Evolutionary conservation across 2,888 invertebrate species (phyloP), one percentile per base, ranked within the genome.

Genomic region (Mesorhabditis spiculigera): DNA sequence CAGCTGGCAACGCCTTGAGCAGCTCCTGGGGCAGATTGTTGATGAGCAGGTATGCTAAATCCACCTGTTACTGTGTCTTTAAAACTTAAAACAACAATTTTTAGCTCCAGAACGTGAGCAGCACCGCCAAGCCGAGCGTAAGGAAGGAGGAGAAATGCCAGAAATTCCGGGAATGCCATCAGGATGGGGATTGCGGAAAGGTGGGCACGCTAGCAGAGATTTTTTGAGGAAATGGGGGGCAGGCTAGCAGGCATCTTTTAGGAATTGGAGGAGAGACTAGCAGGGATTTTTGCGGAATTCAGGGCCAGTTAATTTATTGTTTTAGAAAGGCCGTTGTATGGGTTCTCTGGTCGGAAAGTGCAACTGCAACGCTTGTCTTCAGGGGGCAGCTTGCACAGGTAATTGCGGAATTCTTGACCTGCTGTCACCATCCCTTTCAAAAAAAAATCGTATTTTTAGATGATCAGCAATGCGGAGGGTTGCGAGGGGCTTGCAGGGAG

Each of bases 361-460:
- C 58, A 50, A 50, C n/a, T 50, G 58, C n/a, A 50, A 50, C 58
- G 8, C 58, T 2, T 50, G 58, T 3, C n/a, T 50, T 50, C 58
- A 50, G 3, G 58, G 10, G 58, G n/a, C 8, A 50, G 3, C n/a
- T 50, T 50, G 58, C n/a, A 13, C 58, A 50, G n/a, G 58, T 50
- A 28, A 1, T 28, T 28, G 28, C 1, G 28, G 28, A 28, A 28
- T 28, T 28, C 28, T 1, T 1, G 28, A 3, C 28, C 28, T 1
- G 28, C 28, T 28, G 28, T 28, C 28, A 28, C 28, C 28, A 28
- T 28, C 28, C 28, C 28, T 28, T 28, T 28, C 28, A 28, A 28
- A 50, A 50, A 50, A 50, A 50, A 50, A 50, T 50, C 58, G 58
- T 13, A 50, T 50, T 50, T 50, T n/a, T 50, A 50, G 58, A 50